phyloP scores from a whole-genome alignment of 1,140 invertebrate genomes.

The Argopecten irradians region DNA sequence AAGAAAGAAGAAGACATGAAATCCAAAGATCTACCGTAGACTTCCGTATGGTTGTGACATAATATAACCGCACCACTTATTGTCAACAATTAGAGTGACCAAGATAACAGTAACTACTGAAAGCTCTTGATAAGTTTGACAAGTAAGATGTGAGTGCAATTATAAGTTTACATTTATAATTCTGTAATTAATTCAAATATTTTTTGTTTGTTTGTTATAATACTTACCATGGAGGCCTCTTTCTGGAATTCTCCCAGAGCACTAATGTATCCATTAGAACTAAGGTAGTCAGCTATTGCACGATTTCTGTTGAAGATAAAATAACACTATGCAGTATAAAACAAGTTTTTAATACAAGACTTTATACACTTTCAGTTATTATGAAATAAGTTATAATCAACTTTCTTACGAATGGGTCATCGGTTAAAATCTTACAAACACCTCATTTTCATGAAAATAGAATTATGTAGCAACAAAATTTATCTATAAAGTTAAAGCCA shows the following conservation, averaged over 20 bases:
- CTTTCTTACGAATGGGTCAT: too few relatives aligned
- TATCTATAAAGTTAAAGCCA: too few relatives aligned
- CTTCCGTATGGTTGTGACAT: not conserved
- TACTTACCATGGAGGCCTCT: constrained; percentile 91
- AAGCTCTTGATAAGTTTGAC: too few relatives aligned
- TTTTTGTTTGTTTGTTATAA: not conserved
- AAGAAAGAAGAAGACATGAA: too few relatives aligned
- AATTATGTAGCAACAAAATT: too few relatives aligned
- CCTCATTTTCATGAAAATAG: too few relatives aligned
- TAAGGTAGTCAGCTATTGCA: constrained; percentile 99
- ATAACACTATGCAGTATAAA: constrained; percentile 27
- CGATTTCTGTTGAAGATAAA: constrained; percentile 88
- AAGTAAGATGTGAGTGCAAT: too few relatives aligned
- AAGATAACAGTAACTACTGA: not conserved
- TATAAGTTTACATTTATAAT: not conserved
- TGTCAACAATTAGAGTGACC: too few relatives aligned
- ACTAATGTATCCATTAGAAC: constrained; percentile 96
- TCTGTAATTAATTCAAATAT: not conserved
- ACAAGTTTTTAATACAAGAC: not conserved
- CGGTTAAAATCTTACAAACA: too few relatives aligned
- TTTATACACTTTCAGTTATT: too few relatives aligned
- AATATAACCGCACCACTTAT: not conserved
- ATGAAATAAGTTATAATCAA: too few relatives aligned
- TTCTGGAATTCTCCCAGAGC: constrained; percentile 97
- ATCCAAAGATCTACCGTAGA: not conserved